Evolutionary conservation across 2,113 vertebrate species (phyloP).

Genomic region (Macquaria australasica): DNA sequence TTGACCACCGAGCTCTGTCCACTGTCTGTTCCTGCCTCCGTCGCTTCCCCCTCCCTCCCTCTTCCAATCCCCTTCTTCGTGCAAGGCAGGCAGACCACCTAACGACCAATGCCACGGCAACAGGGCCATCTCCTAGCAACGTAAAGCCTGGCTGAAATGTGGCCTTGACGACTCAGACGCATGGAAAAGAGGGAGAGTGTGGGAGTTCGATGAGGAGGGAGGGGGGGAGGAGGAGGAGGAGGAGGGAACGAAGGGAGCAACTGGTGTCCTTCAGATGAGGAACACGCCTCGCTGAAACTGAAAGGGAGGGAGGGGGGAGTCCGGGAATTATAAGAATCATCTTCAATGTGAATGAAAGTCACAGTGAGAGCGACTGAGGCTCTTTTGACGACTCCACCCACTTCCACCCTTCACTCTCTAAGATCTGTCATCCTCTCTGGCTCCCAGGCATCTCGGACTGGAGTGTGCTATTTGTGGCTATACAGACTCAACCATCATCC

Average conservation of each 20-base stretch:
- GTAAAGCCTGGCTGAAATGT: slow-evolving; percentile 79
- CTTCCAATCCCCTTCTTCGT: slow-evolving; percentile 39
- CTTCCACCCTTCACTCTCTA: slow-evolving; percentile 20
- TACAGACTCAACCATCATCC: slow-evolving; percentile 33
- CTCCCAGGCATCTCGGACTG: slow-evolving; percentile 30
- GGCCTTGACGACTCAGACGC: slow-evolving; percentile 77
- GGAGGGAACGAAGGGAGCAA: slow-evolving; percentile 51
- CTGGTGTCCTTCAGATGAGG: slow-evolving; percentile 60
- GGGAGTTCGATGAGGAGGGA: slow-evolving; percentile 38
- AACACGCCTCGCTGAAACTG: slow-evolving; percentile 8
- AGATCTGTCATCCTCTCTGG: not conserved
- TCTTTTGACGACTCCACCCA: slow-evolving; percentile 41
- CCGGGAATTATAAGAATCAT: slow-evolving; percentile 50
- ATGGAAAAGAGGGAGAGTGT: slow-evolving; percentile 55
- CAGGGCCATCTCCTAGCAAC: slow-evolving; percentile 88
- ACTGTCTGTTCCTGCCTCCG: slow-evolving; percentile 59
- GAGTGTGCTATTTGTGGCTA: slow-evolving; percentile 38
- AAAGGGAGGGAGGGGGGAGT: slow-evolving; percentile 37
- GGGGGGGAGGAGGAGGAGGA: not conserved
- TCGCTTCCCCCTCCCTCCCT: slow-evolving; percentile 14
- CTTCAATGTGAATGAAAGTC: slow-evolving; percentile 69
- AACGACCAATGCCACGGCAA: slow-evolving; percentile 85
- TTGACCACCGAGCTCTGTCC: slow-evolving; percentile 62
- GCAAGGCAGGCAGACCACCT: slow-evolving; percentile 80
- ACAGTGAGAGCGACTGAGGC: slow-evolving; percentile 33